These are phyloP conservation scores for Oxygymnocypris stewartii DNA, from an alignment of 2,113 vertebrate genomes.

Conservation along the genomic window DNA sequence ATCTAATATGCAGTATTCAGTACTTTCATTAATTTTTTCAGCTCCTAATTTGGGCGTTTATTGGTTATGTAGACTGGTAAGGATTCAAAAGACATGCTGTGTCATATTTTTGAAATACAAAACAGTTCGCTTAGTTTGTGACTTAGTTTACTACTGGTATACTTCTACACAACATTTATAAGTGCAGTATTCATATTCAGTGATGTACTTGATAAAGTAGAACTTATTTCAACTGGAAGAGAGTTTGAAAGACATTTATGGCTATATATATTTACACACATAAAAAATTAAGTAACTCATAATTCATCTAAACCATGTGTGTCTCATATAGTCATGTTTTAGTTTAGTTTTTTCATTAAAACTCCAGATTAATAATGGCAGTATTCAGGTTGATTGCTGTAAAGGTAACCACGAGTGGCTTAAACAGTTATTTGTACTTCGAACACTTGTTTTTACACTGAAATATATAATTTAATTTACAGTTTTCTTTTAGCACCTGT, in stretches of 20 bases:
- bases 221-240: neutral
- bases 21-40: neutral
- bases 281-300: neutral
- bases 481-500: neutral
- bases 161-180: neutral
- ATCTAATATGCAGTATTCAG: neutral
- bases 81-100: neutral
- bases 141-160: neutral
- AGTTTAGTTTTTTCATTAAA: neutral
- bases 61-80: neutral
- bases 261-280: too few relatives aligned
- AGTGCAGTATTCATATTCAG: constrained; percentile 11
- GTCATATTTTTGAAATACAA: neutral
- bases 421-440: neutral
- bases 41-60: neutral
- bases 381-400: neutral
- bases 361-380: neutral
- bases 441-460: neutral
- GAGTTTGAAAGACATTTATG: too few relatives aligned
- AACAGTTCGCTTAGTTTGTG: neutral
- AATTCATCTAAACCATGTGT: neutral
- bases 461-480: neutral
- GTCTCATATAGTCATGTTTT: neutral
- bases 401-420: neutral
- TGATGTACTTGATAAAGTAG: neutral